phyloP scores from a whole-genome alignment of 2,888 invertebrate genomes.

The Tupiocoris notatus region DNA sequence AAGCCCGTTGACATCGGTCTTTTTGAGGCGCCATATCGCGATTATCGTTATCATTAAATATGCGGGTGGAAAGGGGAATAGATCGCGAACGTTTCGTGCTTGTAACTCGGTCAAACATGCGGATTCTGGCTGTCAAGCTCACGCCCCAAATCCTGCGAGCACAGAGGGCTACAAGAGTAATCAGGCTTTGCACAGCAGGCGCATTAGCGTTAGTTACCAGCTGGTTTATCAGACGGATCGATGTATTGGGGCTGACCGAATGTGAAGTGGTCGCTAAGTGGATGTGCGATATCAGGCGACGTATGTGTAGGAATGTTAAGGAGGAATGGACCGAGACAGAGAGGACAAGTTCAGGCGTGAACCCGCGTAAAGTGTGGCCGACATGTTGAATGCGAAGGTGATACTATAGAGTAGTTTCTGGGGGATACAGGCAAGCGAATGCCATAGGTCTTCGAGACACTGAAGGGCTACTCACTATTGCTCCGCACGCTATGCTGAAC shows the following conservation, averaged over 20 bases:
- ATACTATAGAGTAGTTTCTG: not conserved
- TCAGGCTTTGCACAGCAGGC: not conserved
- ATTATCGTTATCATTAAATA: too few relatives aligned
- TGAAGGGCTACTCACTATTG: conserved; percentile 57
- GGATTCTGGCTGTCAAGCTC: not conserved
- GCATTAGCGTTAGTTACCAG: not conserved
- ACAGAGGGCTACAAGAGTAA: not conserved
- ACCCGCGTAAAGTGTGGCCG: not conserved
- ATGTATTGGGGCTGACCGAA: not conserved
- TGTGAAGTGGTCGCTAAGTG: not conserved
- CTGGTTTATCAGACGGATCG: not conserved
- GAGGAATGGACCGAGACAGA: not conserved
- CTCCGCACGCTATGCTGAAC: conserved; percentile 73
- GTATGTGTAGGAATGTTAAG: not conserved
- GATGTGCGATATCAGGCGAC: not conserved
- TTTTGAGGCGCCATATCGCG: too few relatives aligned
- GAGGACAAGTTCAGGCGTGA: not conserved
- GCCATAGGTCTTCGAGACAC: not conserved
- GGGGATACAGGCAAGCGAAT: not conserved
- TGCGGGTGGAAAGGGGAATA: too few relatives aligned
- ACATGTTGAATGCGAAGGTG: not conserved
- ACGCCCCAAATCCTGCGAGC: not conserved
- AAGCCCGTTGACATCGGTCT: not conserved
- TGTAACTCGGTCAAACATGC: not conserved
- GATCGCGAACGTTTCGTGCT: not conserved